Percentiles rank a stretch among this genome's conserved stretches.
phyloP scores from a whole-genome alignment of 2,888 invertebrate genomes.

The Criorhina ranunculi region DNA sequence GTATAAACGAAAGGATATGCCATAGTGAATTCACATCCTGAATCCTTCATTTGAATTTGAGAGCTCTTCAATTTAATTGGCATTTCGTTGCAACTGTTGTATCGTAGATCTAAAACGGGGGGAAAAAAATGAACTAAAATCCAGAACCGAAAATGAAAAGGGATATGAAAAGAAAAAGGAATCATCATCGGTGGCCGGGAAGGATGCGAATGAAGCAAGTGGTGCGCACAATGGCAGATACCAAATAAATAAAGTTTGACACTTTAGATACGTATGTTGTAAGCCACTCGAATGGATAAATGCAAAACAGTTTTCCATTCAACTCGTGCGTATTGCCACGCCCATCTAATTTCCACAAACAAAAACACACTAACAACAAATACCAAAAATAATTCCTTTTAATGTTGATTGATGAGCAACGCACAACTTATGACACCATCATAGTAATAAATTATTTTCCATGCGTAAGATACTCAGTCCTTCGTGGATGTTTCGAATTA shows the following conservation, averaged over 20 bases:
- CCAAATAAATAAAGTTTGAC: conserved; percentile 50
- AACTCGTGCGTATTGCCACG: background rate
- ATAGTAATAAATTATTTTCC: conserved; percentile 69
- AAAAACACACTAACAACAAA: background rate
- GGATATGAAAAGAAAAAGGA: conserved; percentile 1
- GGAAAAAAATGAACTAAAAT: background rate
- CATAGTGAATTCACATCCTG: conserved; percentile 57
- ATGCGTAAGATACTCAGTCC: conserved; percentile 18
- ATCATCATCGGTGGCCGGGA: background rate
- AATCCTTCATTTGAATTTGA: conserved; percentile 74
- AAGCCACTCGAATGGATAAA: conserved; percentile 55
- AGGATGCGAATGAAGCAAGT: background rate
- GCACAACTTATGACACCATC: conserved; percentile 75
- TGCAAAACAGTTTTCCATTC: conserved; percentile 53
- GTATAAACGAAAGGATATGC: conserved; percentile 37
- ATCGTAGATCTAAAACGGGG: conserved; percentile 11
- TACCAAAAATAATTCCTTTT: conserved; percentile 34
- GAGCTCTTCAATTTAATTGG: conserved; percentile 75
- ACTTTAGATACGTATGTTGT: conserved; percentile 44
- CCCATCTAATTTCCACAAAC: conserved; percentile 7
- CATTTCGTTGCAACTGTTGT: conserved; percentile 69
- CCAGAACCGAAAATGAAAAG: conserved; percentile 8
- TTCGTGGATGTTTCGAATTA: conserved; percentile 17
- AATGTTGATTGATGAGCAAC: conserved; percentile 75
- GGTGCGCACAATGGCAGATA: conserved; percentile 9